Base-by-base conservation (phyloP, 2,113 vertebrate genomes). In the Lampris incognitus region DNA sequence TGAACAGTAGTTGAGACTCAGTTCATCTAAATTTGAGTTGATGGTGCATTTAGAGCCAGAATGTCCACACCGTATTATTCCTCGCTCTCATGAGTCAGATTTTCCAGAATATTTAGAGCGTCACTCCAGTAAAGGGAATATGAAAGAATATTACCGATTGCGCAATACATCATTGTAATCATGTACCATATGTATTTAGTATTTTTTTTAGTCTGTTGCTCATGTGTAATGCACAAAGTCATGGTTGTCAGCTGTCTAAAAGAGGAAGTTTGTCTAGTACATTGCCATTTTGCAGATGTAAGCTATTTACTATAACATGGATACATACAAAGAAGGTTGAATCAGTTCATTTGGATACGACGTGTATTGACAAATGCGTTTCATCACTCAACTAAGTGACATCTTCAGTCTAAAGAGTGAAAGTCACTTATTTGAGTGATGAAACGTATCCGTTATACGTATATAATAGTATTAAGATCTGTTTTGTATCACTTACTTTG, bases 221-320 rank as follows among this genome's bases (percentile, higher is more conserved):
- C 5, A 1, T 44, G 5, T 24, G 44, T 24, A 46, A 44, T 36
- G 41, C 38, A 10, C 57, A 37, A 49, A 5, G 4, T 39, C 65
- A 50, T 5, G 59, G 48, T 64, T 24, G 57, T 8, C 44, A 46
- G 4, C 44, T 46, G 44, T 46, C 7, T 46, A 5, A 5, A 46
- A 54, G 11, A 2, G 50, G 7, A n/a, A 54, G 10, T 13, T 54
- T 9, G 51, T 54, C 13, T 4, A 46, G 71, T 3, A 46, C 46
- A 74, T 37, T 10, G 11, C 10, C 10, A 6, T n/a, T 41, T 59
- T 36, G 42, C 9, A 40, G 11, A 59, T 7, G 39, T 73, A 2
- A 54, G 60, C 11, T 50, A 36, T 72, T 60, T 57, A 52, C 60
- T 54, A 54, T 54, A 1, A 65, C 59, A 10, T 74, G 51, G 6